Evolutionary conservation across 2,888 invertebrate species (phyloP), one percentile per base, ranked within the genome.

Genomic region (Ormia ochracea): DNA sequence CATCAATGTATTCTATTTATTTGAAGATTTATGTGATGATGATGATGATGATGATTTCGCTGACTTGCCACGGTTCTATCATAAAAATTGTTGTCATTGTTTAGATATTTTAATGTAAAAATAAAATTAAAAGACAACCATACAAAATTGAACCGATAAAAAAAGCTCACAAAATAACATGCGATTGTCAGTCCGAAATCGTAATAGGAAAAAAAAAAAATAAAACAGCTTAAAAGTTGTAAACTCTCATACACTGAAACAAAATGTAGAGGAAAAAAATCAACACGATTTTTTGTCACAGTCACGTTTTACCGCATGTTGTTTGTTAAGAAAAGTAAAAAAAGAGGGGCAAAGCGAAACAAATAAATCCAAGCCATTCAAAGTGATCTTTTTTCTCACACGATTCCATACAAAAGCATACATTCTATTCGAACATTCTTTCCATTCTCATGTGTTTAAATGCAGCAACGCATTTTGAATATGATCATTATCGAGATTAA

Each of bases 221-320:
- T 21, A 26, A 43, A 31, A 43, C 41, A 52, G 9, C 23, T 54
- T 61, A 65, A 33, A 28, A 61, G 31, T 61, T 72, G 41, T 61
- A 52, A 21, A 28, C 17, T 48, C 26, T 36, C 19, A 43, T 66
- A 66, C 66, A 43, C 56, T 59, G 59, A 69, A 65, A 65, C 43
- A 43, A 54, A 73, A 48, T 59, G 12, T 21, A 54, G 21, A 63
- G 45, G 17, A 72, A 65, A 72, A 72, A 82, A 79, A 66, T 63
- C 76, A 66, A 81, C 82, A 82, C 82, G 82, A 82, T 78, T 82
- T 73, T 78, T 68, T 69, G 76, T 63, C 78, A 70, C 59, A 81
- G 82, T 81, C 82, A 82, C 82, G 81, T 76, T 81, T 81, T 76
- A 50, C 58, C 43, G 73, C 72, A 78, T 81, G 70, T 78, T 79